Evolutionary conservation across 1,140 invertebrate species (phyloP), one percentile per base, ranked within the genome.

Genomic region (Lepidostoma basale): DNA sequence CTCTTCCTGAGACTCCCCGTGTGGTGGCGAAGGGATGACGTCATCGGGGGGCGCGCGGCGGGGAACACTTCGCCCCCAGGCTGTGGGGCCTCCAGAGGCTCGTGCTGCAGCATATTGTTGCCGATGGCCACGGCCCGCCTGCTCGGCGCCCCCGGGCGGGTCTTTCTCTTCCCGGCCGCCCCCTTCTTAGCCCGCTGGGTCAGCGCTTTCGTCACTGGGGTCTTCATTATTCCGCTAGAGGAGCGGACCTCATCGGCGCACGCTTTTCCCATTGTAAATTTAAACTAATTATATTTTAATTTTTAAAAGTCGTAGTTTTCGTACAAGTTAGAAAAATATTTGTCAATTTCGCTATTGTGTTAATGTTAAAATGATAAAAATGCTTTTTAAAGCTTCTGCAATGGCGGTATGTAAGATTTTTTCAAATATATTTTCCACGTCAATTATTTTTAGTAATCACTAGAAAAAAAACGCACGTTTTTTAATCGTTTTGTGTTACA

Each of bases 181-280:
- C 18, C 33, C 36, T 14, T 39, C 36, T 39, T 59, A 36, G 56
- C 36, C 8, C 33, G 39, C 20, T 59, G 52, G 12, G 26, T 12
- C n/a, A 33, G 26, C 6, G 12, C 30, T n/a, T 59, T 59, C 5
- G 0, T 25, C 33, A 59, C 36, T 10, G 56, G 33, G 12, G 42
- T 25, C 12, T 40, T 39, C 36, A 40, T 40, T 14, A 58, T 22
- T 3, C 54, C 54, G 6, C 56, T n/a, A 6, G 3, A 22, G 8
- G 18, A n/a, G 12, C 33, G 20, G n/a, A 39, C 10, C 22, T 59
- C 56, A 1, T 59, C 56, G 12, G 56, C 56, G 14, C 56, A 59
- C 33, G 56, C 56, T n/a, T 59, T 59, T 12, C 56, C 56, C 56
- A 59, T 59, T 14, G 14, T 49, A 49, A 5, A 49, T 3, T 40